Evolutionary conservation across 2,797 vertebrate genomes (phyloP).

Genomic region (Poliocrania exsul): DNA sequence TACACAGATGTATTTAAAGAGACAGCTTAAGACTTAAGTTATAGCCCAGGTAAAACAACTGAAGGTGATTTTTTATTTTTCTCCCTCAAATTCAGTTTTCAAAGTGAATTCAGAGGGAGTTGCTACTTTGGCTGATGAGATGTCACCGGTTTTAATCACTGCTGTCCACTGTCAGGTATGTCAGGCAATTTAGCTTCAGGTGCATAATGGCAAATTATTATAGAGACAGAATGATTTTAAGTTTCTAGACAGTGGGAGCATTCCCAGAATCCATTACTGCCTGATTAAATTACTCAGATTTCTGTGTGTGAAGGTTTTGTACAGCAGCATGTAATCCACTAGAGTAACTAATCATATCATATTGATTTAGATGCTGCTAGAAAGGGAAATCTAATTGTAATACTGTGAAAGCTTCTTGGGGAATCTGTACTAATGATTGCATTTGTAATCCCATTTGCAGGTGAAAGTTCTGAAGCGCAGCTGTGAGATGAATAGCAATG

Average conservation of each 20-base stretch:
- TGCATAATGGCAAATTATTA: conserved; percentile 78
- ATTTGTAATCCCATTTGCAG: conserved; percentile 82
- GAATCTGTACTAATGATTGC: conserved; percentile 82
- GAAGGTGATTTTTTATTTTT: not conserved
- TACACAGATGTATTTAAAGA: not conserved
- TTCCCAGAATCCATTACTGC: conserved; percentile 80
- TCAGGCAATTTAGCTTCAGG: conserved; percentile 75
- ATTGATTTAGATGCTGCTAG: conserved; percentile 85
- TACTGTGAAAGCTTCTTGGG: conserved; percentile 77
- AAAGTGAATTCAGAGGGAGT: conserved; percentile 53
- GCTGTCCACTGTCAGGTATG: conserved; percentile 68
- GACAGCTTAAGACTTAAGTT: conserved; percentile 33
- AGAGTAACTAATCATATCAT: conserved; percentile 82
- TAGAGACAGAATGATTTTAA: conserved; percentile 74
- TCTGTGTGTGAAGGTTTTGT: conserved; percentile 78
- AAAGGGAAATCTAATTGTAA: conserved; percentile 84
- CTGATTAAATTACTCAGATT: conserved; percentile 85
- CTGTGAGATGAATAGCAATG: conserved; percentile 68
- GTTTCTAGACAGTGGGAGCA: conserved; percentile 77
- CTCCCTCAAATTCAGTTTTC: conserved; percentile 56
- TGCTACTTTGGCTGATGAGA: conserved; percentile 70
- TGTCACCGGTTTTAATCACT: conserved; percentile 76
- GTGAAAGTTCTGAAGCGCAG: conserved; percentile 76
- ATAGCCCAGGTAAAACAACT: conserved; percentile 29
- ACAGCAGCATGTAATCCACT: conserved; percentile 79